Evolutionary conservation across 2,888 invertebrate species (phyloP).

Genomic region (Eilema sororculum): DNA sequence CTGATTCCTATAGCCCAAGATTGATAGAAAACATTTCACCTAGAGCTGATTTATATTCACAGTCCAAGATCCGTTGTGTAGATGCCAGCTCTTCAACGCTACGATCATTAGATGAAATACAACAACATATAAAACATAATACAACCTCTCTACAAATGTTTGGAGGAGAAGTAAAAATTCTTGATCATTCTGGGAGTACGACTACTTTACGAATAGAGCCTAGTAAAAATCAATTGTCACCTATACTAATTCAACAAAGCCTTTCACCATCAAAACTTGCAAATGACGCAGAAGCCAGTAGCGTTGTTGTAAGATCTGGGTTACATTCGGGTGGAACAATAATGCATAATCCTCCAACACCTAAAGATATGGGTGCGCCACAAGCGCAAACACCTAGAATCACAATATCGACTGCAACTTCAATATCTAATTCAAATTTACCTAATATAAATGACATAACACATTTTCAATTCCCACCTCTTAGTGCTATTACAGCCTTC

Average conservation of each 20-base stretch:
- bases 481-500: constrained; percentile 90
- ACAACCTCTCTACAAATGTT: constrained; percentile 89
- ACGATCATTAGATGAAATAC: constrained; percentile 87
- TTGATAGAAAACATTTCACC: constrained; percentile 77
- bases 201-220: constrained; percentile 91
- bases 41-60: constrained; percentile 77
- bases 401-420: constrained; percentile 85
- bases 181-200: constrained; percentile 90
- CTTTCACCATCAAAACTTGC: constrained; percentile 79
- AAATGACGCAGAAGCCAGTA: constrained; percentile 86
- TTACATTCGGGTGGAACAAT: constrained; percentile 95
- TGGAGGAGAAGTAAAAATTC: constrained; percentile 92
- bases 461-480: constrained; percentile 89
- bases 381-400: constrained; percentile 86
- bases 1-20: constrained; percentile 78
- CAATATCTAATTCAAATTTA: constrained; percentile 85
- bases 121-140: constrained; percentile 86
- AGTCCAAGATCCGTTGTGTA: constrained; percentile 83
- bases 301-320: constrained; percentile 93
- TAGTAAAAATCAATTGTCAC: constrained; percentile 86
- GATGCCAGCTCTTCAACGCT: constrained; percentile 82
- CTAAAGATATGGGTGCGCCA: constrained; percentile 77
- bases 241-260: constrained; percentile 84
- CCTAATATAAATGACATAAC: constrained; percentile 83
- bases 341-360: constrained; percentile 87